A percentile compares a stretch with the other conserved stretches of the same genome.
These are phyloP conservation scores for Eulithis testata DNA, from an alignment of 2,888 invertebrate genomes.

Conservation along the genomic window DNA sequence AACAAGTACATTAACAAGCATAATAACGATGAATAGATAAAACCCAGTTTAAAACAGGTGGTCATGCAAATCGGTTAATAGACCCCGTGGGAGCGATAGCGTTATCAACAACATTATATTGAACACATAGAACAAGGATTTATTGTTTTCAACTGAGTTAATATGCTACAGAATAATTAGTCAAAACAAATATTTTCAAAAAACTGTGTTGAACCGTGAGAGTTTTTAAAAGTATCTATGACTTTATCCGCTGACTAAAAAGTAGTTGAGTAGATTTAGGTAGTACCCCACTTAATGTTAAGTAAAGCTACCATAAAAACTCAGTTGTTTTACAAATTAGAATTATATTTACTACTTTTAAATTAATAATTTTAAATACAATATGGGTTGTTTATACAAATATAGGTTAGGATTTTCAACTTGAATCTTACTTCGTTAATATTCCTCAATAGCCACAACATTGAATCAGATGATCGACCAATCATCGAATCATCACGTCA, in stretches of 20 bases:
- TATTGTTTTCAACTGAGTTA: constrained; percentile 12
- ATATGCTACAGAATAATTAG: neutral
- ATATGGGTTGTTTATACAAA: too few relatives aligned
- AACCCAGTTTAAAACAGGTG: constrained; percentile 21
- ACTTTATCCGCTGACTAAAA: too few relatives aligned
- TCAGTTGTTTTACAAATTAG: too few relatives aligned
- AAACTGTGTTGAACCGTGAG: too few relatives aligned
- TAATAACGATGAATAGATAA: constrained; percentile 20
- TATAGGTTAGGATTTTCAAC: neutral
- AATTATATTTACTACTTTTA: too few relatives aligned
- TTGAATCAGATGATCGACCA: constrained; percentile 52
- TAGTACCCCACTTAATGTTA: too few relatives aligned
- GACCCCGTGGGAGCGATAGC: constrained; percentile 22
- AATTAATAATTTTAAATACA: too few relatives aligned
- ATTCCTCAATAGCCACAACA: constrained; percentile 44
- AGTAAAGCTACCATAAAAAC: too few relatives aligned
- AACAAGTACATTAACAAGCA: neutral
- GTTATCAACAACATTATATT: constrained; percentile 32
- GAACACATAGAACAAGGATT: constrained; percentile 10
- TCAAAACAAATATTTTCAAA: too few relatives aligned
- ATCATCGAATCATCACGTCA: constrained; percentile 46
- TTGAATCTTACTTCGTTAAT: constrained; percentile 26
- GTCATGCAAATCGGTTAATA: constrained; percentile 18
- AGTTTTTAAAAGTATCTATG: too few relatives aligned
- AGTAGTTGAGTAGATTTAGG: too few relatives aligned